phyloP scores from a whole-genome alignment of 1,140 invertebrate species.

The Drosophila suzukii region DNA sequence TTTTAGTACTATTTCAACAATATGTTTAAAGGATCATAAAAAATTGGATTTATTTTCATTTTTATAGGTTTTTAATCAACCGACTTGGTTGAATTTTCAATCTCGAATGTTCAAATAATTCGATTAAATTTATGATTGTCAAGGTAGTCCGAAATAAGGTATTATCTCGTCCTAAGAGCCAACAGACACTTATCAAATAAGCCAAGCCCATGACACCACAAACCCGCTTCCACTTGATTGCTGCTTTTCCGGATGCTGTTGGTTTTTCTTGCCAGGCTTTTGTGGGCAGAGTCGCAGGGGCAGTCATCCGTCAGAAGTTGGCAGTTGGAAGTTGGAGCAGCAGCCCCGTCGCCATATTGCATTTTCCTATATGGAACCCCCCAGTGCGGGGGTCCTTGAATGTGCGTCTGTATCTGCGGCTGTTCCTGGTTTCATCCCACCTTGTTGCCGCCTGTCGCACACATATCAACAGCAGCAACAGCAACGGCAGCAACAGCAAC shows the following conservation, averaged over 20 bases:
- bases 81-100: no score
- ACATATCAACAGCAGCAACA: slow-evolving; percentile 49
- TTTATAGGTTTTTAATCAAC: no score
- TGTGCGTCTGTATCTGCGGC: slow-evolving; percentile 42
- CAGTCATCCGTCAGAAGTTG: slow-evolving; percentile 79
- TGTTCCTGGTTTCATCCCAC: slow-evolving; percentile 49
- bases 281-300: slow-evolving; percentile 22
- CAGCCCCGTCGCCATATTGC: slow-evolving; percentile 73
- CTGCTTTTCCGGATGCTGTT: slow-evolving; percentile 8
- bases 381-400: slow-evolving; percentile 20
- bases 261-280: slow-evolving; percentile 35
- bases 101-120: no score
- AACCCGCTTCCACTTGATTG: slow-evolving; percentile 20
- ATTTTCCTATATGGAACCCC: slow-evolving; percentile 42
- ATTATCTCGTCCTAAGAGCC: neutral
- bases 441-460: slow-evolving; percentile 73
- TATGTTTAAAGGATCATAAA: no score
- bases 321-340: slow-evolving; percentile 37
- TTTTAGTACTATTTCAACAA: no score
- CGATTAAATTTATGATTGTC: neutral
- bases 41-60: no score
- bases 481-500: slow-evolving; percentile 14
- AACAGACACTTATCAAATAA: neutral
- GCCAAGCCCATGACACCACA: slow-evolving; percentile 32
- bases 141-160: neutral